Percentiles rank a stretch among this genome's conserved stretches.
phyloP scores from a whole-genome alignment of 2,797 vertebrate genomes.

The Alosa sapidissima region DNA sequence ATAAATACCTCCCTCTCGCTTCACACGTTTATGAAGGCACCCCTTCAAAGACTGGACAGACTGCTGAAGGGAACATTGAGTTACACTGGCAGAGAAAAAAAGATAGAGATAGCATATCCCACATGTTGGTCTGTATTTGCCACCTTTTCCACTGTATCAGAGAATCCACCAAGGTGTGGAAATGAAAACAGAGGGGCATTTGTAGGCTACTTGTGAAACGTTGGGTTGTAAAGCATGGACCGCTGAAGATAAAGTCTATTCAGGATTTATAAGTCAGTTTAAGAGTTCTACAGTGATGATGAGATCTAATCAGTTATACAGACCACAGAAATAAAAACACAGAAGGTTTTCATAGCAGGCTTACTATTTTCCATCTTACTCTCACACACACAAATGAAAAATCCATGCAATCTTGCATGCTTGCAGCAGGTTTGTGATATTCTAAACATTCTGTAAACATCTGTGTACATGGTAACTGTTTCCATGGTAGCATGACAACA shows the following conservation, averaged over 20 bases:
- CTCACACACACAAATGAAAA: constrained; percentile 43
- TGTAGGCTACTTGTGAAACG: background rate
- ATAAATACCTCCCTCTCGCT: constrained; percentile 22
- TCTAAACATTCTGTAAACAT: constrained; percentile 93
- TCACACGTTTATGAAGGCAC: constrained; percentile 7
- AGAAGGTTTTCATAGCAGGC: background rate
- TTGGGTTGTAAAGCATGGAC: background rate
- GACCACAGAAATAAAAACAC: background rate
- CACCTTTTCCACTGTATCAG: background rate
- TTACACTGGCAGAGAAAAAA: background rate
- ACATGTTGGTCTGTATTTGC: background rate
- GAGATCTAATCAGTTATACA: background rate
- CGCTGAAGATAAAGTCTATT: background rate
- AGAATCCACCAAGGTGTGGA: background rate
- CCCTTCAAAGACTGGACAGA: background rate
- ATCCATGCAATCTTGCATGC: constrained; percentile 55
- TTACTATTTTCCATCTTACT: background rate
- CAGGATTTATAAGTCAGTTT: background rate
- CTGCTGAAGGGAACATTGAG: background rate
- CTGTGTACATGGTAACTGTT: constrained; percentile 89
- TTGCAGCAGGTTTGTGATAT: constrained; percentile 79
- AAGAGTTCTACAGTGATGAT: background rate
- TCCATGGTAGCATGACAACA: constrained; percentile 93
- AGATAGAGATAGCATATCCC: background rate
- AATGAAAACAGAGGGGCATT: background rate